Conservation (phyloP, 1,140 invertebrate species). For the Dinothrombium tinctorium region DNA sequence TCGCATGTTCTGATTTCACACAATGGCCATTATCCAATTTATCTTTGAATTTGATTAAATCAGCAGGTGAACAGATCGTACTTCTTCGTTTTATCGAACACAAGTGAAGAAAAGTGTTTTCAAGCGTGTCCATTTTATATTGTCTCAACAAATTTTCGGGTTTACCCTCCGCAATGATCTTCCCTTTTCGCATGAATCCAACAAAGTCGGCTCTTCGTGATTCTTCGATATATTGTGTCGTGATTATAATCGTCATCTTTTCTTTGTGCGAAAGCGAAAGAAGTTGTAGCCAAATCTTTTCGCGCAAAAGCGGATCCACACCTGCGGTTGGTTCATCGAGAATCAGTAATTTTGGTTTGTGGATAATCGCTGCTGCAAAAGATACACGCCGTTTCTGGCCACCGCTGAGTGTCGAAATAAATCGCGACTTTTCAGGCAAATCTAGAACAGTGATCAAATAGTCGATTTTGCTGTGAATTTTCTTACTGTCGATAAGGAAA, state of each 20-base stretch:
- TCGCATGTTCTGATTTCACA: not conserved
- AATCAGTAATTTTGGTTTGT: conserved; percentile 21
- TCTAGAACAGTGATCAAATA: conserved; percentile 1
- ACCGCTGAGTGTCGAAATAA: conserved; percentile 30
- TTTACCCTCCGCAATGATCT: not conserved
- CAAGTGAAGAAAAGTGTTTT: conserved; percentile 5
- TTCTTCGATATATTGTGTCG: conserved; percentile 26
- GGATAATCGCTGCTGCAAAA: conserved; percentile 71
- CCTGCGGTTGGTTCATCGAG: conserved; percentile 22
- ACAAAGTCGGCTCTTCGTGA: conserved; percentile 21
- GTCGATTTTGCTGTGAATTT: not conserved
- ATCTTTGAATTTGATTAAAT: too few relatives aligned
- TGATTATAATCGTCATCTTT: conserved; percentile 21
- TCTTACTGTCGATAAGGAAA: not conserved
- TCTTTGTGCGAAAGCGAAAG: conserved; percentile 51
- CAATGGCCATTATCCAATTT: not conserved
- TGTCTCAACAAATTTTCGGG: not conserved
- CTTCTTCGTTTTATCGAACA: too few relatives aligned
- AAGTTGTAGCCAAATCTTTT: conserved; percentile 71
- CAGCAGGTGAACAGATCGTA: too few relatives aligned
- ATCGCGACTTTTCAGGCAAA: conserved; percentile 32
- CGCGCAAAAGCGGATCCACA: conserved; percentile 33
- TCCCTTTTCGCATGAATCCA: conserved; percentile 21
- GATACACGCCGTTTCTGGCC: conserved; percentile 76
- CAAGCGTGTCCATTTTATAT: not conserved